Evolutionary conservation across 1,140 invertebrate genomes (phyloP).

Genomic region (Eupristina koningsbergeri): DNA sequence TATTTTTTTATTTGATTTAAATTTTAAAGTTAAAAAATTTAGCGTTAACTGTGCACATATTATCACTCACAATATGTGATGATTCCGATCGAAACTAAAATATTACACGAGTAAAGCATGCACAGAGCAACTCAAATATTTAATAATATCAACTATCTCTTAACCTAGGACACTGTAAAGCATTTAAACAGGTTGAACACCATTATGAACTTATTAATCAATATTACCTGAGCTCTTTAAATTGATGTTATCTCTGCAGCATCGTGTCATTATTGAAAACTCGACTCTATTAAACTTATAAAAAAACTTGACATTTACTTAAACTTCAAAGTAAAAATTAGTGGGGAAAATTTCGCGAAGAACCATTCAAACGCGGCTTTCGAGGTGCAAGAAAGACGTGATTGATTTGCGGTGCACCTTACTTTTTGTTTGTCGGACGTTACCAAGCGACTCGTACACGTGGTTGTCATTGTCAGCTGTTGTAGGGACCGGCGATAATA

Average conservation of each 20-base stretch:
- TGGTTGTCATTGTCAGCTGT: slow-evolving; percentile 22
- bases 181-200: neutral
- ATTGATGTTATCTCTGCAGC: slow-evolving; percentile 54
- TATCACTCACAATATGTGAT: too few species aligned
- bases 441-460: slow-evolving; percentile 54
- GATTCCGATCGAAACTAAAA: too few species aligned
- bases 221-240: slow-evolving; percentile 66
- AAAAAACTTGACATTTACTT: neutral
- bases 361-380: slow-evolving; percentile 27
- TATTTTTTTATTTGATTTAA: too few species aligned
- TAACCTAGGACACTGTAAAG: neutral
- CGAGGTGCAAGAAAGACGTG: slow-evolving; percentile 17
- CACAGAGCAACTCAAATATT: neutral
- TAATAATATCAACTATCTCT: neutral
- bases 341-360: slow-evolving; percentile 21
- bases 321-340: neutral
- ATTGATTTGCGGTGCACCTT: slow-evolving; percentile 43
- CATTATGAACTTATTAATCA: neutral
- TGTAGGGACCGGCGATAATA: neutral
- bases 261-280: slow-evolving; percentile 61
- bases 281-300: neutral
- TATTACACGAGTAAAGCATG: too few species aligned
- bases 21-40: too few species aligned
- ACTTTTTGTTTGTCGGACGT: slow-evolving; percentile 55
- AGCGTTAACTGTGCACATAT: too few species aligned